phyloP scores from a whole-genome alignment of 2,797 vertebrate species.

The Spinus pinus region DNA sequence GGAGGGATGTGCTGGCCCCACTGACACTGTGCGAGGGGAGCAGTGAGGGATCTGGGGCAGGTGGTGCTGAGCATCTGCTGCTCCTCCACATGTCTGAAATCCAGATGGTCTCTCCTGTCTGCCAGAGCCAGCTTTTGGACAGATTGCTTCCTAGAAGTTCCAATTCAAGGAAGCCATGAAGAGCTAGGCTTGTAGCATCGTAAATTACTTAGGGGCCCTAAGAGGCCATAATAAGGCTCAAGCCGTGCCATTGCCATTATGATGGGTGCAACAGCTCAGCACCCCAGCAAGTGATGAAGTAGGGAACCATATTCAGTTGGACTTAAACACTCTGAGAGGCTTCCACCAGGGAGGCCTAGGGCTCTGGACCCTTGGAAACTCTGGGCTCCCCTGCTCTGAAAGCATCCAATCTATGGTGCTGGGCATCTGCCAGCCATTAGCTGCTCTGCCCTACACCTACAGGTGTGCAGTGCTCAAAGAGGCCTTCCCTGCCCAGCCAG shows the following conservation, averaged over 20 bases:
- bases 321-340: neutral
- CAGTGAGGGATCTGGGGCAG: neutral
- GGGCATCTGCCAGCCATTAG: neutral
- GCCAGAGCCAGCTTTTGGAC: neutral
- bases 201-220: neutral
- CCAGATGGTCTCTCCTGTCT: neutral
- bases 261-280: rapidly evolving
- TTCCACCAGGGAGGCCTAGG: rapidly evolving
- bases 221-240: neutral
- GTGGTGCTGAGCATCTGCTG: neutral
- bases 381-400: neutral
- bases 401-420: neutral
- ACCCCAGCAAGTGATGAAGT: rapidly evolving
- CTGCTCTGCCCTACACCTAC: neutral
- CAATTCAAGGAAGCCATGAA: neutral
- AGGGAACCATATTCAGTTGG: neutral
- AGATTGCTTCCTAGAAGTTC: neutral
- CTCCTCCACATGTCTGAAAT: neutral
- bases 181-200: neutral
- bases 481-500: neutral
- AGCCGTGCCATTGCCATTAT: neutral
- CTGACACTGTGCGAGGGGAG: neutral
- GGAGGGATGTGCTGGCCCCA: neutral
- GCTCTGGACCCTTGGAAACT: neutral
- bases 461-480: neutral